Percentiles rank a stretch among this genome's conserved stretches.
phyloP scores from a whole-genome alignment of 92 coral and sea anemone species.

The Zoanthus sociatus region DNA sequence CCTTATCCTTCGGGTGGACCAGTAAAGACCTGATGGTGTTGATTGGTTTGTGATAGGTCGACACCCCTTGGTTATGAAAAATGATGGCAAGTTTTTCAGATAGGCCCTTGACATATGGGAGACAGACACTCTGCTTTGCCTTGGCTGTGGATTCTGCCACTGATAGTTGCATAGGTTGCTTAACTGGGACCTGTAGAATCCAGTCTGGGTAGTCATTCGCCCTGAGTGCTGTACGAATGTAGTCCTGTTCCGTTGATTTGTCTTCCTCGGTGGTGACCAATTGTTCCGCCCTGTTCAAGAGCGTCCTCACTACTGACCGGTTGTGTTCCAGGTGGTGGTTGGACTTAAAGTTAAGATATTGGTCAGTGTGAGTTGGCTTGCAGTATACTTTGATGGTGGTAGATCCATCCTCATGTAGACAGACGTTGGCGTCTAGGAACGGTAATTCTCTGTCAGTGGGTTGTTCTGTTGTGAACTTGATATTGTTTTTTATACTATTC shows the following conservation, averaged over 20 bases:
- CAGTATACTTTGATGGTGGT: background rate
- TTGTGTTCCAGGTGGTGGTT: constrained; percentile 3
- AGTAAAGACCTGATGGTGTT: constrained; percentile 42
- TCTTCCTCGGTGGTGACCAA: background rate
- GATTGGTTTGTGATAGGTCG: constrained; percentile 37
- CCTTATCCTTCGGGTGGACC: constrained; percentile 42
- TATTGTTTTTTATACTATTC: too few species aligned
- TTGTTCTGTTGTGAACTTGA: too few species aligned
- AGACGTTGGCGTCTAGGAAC: background rate
- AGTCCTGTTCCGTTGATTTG: too few species aligned
- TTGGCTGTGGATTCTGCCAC: constrained; percentile 1
- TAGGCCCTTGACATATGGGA: too few species aligned
- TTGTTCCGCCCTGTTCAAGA: background rate
- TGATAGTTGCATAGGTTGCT: constrained; percentile 24
- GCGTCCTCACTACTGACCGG: background rate
- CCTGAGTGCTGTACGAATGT: too few species aligned
- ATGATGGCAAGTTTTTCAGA: constrained; percentile 14
- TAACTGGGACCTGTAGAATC: background rate
- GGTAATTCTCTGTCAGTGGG: too few species aligned
- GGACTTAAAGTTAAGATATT: background rate
- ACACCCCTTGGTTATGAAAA: constrained; percentile 34
- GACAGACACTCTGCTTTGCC: too few species aligned
- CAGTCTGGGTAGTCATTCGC: too few species aligned
- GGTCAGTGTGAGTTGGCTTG: background rate
- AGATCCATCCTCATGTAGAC: background rate